Conservation (phyloP, 2,888 invertebrate species). For the Apotomis betuletana region DNA sequence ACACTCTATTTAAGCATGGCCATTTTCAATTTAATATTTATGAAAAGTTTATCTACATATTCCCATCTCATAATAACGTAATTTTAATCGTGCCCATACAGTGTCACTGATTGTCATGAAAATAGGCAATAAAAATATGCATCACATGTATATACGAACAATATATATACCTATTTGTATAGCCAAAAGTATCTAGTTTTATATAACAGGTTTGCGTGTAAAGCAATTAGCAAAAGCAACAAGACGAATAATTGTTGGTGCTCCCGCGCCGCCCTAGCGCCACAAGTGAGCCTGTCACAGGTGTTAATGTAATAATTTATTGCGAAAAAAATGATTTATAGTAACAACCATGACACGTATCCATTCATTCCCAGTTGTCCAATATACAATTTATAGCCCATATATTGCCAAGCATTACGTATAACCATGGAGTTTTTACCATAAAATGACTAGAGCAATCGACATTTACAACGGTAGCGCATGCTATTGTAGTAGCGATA, state of each 20-base stretch:
- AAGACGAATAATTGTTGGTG: slow-evolving; percentile 18
- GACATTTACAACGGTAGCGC: slow-evolving; percentile 57
- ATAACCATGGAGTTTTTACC: slow-evolving; percentile 55
- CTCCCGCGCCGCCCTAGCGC: slow-evolving; percentile 10
- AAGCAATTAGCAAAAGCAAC: slow-evolving; percentile 25
- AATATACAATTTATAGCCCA: slow-evolving; percentile 53
- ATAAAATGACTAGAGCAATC: slow-evolving; percentile 55
- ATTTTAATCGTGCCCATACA: too few species aligned
- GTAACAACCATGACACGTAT: slow-evolving; percentile 55
- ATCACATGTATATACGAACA: too few species aligned
- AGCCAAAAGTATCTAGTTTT: background rate
- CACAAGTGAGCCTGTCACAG: slow-evolving; percentile 32
- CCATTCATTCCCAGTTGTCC: slow-evolving; percentile 62
- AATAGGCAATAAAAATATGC: too few species aligned
- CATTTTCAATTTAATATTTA: too few species aligned
- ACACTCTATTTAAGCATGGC: background rate
- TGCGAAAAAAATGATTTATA: slow-evolving; percentile 53
- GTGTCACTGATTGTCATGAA: too few species aligned
- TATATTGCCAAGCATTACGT: slow-evolving; percentile 44
- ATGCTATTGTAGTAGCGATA: slow-evolving; percentile 62
- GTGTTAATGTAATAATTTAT: slow-evolving; percentile 44
- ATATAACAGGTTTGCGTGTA: background rate
- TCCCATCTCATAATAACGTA: too few species aligned
- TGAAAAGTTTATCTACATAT: too few species aligned
- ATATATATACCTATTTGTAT: too few species aligned